These are phyloP conservation scores for Toxonevra muliebris DNA, from an alignment of 2,888 invertebrate genomes.

Conservation along the genomic window DNA sequence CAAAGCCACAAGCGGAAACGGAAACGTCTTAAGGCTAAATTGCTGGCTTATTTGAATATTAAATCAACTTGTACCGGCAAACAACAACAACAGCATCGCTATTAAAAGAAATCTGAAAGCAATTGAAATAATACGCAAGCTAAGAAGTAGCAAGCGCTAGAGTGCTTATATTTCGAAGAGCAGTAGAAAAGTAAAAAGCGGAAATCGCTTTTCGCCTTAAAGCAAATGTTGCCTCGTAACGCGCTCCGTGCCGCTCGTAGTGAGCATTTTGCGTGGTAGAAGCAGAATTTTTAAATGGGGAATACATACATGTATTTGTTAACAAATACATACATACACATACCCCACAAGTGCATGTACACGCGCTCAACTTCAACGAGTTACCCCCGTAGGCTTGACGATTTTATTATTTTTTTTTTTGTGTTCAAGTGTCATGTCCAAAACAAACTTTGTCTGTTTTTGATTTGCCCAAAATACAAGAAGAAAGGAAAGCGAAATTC, in stretches of 20 bases:
- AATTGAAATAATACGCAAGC: not conserved
- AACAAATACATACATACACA: slow-evolving; percentile 15
- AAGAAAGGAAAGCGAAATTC: not conserved
- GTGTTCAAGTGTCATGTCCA: slow-evolving; percentile 60
- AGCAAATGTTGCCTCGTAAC: not conserved
- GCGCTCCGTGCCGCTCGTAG: not conserved
- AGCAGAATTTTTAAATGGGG: not conserved
- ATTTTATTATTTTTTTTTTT: slow-evolving; percentile 10
- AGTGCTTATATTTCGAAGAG: not conserved
- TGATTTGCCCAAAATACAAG: slow-evolving; percentile 60
- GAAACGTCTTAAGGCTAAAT: slow-evolving; percentile 53
- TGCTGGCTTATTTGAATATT: slow-evolving; percentile 54
- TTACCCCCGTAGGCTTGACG: slow-evolving; percentile 24
- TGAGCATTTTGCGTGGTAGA: not conserved
- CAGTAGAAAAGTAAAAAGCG: slow-evolving; percentile 11
- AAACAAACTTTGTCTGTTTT: slow-evolving; percentile 64
- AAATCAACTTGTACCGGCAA: slow-evolving; percentile 44
- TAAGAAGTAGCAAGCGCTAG: not conserved
- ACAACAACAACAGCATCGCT: not conserved
- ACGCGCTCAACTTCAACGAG: slow-evolving; percentile 20
- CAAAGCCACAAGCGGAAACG: slow-evolving; percentile 44
- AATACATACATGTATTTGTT: not conserved
- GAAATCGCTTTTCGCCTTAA: slow-evolving; percentile 29
- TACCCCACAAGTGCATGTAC: too few species aligned
- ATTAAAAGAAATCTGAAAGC: not conserved